Conservation (phyloP, 2,113 vertebrate species). For the Limnothrissa miodon region DNA sequence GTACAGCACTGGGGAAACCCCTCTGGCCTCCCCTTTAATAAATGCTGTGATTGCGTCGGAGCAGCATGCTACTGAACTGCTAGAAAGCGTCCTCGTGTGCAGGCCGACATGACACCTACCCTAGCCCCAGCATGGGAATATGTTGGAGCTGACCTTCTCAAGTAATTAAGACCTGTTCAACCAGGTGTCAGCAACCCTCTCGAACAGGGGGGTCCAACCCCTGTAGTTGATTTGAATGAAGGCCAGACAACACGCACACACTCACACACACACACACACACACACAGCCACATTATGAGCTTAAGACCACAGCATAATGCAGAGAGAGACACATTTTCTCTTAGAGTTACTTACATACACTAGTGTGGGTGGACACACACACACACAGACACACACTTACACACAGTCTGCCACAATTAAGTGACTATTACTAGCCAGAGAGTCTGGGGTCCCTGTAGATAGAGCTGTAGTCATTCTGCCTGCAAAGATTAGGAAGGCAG, state of each 20-base stretch:
- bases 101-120: background rate
- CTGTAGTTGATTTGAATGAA: background rate
- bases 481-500: background rate
- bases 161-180: conserved; percentile 5
- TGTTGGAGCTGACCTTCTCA: background rate
- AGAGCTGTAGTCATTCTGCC: background rate
- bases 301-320: background rate
- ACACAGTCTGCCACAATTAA: background rate
- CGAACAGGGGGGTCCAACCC: background rate
- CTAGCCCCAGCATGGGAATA: background rate
- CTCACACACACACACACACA: background rate
- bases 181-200: conserved; percentile 9
- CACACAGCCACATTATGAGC: background rate
- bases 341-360: no score
- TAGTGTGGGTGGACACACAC: no score
- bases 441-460: background rate
- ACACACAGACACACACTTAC: conserved; percentile 2
- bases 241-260: background rate
- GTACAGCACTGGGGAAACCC: background rate
- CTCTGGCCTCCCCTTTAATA: no score
- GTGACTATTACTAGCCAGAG: background rate
- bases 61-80: background rate
- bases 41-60: background rate
- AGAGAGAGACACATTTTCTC: no score
- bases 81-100: background rate